These are phyloP conservation scores for Atta cephalotes DNA, from an alignment of 1,140 invertebrate genomes.

Conservation along the genomic window DNA sequence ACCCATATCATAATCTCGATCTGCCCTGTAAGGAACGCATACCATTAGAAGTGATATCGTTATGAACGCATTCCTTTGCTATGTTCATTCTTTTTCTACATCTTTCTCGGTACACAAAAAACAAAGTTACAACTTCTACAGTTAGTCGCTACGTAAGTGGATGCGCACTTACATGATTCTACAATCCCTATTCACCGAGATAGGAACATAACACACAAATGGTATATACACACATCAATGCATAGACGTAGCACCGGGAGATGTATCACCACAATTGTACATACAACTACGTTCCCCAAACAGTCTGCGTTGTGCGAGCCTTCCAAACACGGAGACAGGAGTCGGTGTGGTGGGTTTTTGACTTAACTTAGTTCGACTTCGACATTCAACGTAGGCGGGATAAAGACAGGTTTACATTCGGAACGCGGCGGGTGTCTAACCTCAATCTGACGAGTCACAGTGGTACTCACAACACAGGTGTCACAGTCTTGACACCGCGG, in stretches of 20 bases:
- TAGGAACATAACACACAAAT: constrained; percentile 75
- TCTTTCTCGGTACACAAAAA: background rate
- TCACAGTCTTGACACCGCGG: background rate
- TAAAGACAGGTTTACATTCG: constrained; percentile 15
- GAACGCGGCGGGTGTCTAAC: constrained; percentile 59
- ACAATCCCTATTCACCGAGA: constrained; percentile 68
- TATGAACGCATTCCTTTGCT: no score
- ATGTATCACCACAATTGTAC: constrained; percentile 37
- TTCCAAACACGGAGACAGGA: background rate
- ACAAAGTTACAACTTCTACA: background rate
- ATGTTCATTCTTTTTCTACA: background rate
- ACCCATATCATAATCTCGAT: constrained; percentile 89
- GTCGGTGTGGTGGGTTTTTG: background rate
- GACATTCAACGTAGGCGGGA: constrained; percentile 12
- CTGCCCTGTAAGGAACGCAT: constrained; percentile 78
- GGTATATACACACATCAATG: constrained; percentile 55
- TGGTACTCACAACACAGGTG: constrained; percentile 21
- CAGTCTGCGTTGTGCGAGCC: constrained; percentile 14
- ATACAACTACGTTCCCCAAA: background rate
- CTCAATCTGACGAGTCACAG: constrained; percentile 53
- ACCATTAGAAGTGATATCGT: background rate
- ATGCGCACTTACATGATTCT: constrained; percentile 79
- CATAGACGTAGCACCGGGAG: constrained; percentile 24
- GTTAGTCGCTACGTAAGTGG: constrained; percentile 19
- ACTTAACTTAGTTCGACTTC: background rate